A percentile compares a stretch with the other conserved stretches of the same genome.
These are phyloP conservation scores for Acrocephalus scirpaceus DNA, from an alignment of 2,797 vertebrate genomes.

Conservation along the genomic window DNA sequence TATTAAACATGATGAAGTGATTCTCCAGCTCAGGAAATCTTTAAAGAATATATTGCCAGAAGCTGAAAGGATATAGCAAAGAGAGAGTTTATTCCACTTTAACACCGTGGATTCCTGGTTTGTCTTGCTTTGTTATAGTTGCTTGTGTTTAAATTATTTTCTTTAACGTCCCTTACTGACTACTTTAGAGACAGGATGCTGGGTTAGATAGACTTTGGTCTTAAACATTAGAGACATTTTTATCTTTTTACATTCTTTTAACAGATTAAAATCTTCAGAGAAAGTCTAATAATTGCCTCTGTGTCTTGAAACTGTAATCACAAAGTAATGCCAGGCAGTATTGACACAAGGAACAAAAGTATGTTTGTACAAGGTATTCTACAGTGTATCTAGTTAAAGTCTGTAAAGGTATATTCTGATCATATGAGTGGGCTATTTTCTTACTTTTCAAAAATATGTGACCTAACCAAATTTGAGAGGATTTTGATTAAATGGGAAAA, in stretches of 20 bases:
- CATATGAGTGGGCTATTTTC: not conserved
- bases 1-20: constrained; percentile 18
- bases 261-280: constrained; percentile 13
- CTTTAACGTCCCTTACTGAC: not conserved
- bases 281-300: constrained; percentile 13
- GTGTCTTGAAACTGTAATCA: constrained; percentile 2
- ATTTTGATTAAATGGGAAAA: not conserved
- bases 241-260: constrained; percentile 2
- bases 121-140: not conserved
- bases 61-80: not conserved
- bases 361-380: not conserved
- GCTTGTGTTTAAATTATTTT: not conserved
- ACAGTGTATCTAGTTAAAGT: not conserved
- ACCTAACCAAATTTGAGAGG: not conserved
- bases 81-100: not conserved
- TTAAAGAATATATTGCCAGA: not conserved
- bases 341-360: constrained; percentile 6
- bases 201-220: not conserved
- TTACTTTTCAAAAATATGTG: not conserved
- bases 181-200: not conserved
- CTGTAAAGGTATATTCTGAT: not conserved
- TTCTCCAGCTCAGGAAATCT: not conserved
- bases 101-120: not conserved
- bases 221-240: constrained; percentile 6
- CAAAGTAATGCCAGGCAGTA: not conserved